Evolutionary conservation across 2,888 invertebrate species (phyloP), one percentile per base, ranked within the genome.

Genomic region (Drosophila paranaensis): DNA sequence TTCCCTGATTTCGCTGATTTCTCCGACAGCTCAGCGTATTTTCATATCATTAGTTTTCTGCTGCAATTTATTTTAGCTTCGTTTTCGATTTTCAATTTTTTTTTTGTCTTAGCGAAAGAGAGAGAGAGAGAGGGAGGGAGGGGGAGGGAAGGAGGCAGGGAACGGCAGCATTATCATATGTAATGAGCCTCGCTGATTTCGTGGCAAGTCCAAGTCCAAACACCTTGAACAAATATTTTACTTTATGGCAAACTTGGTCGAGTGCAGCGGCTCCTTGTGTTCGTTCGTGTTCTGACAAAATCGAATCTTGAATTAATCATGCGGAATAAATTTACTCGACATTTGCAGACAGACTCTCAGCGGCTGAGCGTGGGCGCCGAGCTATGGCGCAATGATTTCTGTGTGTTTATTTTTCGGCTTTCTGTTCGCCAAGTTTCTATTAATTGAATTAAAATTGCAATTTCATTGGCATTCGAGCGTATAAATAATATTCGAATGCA

Each of bases 221-320:
- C 86, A 90, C 90, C 90, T 87, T 88, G 87, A 88, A 82, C 82
- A 88, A 87, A 87, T 87, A 87, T 89, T 87, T 88, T 66, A 75
- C 73, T 80, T 74, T 61, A 77, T 73, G 62, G 45, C 45, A 43
- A 43, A 45, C 14, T 48, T 55, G 60, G 39, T 45, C 51, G 14
- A 53, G 40, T 54, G 39, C 55, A 53, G 39, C 71, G 14, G 37
- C 42, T 9, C 11, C 57, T 51, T 16, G 43, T 62, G 60, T 69
- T 74, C 77, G 74, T 74, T 2, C 20, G 20, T 20, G 20, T 79
- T 70, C 64, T 11, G 69, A 77, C 6, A 35, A 81, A 89, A 90
- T 91, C 84, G 90, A 90, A 91, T 83, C 82, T 82, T 79, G 82
- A 91, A 90, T 89, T 92, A 91, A 91, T 91, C 91, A 91, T 87